These are phyloP conservation scores for Resseliella maxima DNA, from an alignment of 2,888 invertebrate genomes.

Conservation along the genomic window DNA sequence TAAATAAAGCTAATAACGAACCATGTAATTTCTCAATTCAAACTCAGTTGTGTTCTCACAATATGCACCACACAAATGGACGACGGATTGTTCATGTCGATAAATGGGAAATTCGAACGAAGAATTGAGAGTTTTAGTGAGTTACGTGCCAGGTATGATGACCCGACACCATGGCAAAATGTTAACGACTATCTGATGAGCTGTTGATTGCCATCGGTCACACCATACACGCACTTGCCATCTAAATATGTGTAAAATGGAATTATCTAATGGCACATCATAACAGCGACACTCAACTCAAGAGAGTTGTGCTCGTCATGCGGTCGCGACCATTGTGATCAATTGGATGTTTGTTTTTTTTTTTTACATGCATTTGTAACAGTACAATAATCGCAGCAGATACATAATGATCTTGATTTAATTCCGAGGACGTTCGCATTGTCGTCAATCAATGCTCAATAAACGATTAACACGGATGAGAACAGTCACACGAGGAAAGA, in stretches of 20 bases:
- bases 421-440: no score
- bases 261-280: not conserved
- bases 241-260: constrained; percentile 4
- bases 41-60: not conserved
- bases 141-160: not conserved
- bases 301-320: not conserved
- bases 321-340: not conserved
- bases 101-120: not conserved
- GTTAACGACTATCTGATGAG: constrained; percentile 45
- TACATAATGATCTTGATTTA: no score
- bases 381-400: not conserved
- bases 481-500: no score
- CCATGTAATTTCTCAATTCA: constrained; percentile 35
- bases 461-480: no score
- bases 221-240: not conserved
- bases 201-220: not conserved
- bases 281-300: no score
- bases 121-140: not conserved
- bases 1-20: not conserved
- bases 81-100: no score
- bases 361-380: not conserved
- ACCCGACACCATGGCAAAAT: constrained; percentile 2
- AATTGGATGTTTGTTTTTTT: not conserved
- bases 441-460: no score
- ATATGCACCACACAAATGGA: not conserved